A percentile compares a stretch with the other conserved stretches of the same genome.
phyloP scores from a whole-genome alignment of 2,113 vertebrate species.

The Archilochus colubris region DNA sequence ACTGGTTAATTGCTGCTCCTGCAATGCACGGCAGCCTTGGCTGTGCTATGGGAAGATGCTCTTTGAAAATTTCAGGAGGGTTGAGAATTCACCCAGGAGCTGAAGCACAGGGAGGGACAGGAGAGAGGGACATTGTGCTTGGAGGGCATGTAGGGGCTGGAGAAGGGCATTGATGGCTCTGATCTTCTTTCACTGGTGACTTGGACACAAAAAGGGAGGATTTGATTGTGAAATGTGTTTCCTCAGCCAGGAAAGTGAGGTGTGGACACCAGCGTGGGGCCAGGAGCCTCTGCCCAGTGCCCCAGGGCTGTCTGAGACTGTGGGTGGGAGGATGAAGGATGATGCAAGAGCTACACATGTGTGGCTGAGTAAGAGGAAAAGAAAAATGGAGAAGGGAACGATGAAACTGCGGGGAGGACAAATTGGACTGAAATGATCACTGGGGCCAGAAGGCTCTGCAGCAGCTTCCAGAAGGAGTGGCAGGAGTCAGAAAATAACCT shows the following conservation, averaged over 20 bases:
- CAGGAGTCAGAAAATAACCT: neutral
- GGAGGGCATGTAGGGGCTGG: neutral
- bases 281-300: neutral
- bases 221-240: neutral
- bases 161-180: neutral
- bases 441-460: neutral
- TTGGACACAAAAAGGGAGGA: neutral
- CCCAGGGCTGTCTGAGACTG: neutral
- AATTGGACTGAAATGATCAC: neutral
- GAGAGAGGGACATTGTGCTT: neutral
- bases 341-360: rapidly evolving
- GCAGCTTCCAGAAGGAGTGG: neutral
- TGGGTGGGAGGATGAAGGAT: rapidly evolving
- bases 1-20: neutral
- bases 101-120: neutral
- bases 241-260: neutral
- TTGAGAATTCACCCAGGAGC: neutral
- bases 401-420: neutral
- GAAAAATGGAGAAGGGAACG: neutral
- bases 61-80: neutral
- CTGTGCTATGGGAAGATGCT: rapidly evolving
- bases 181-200: neutral
- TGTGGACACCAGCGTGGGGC: rapidly evolving
- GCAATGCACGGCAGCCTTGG: neutral
- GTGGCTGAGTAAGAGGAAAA: neutral